Evolutionary conservation across 2,797 vertebrate species (phyloP).

Genomic region (Chiloscyllium punctatum): DNA sequence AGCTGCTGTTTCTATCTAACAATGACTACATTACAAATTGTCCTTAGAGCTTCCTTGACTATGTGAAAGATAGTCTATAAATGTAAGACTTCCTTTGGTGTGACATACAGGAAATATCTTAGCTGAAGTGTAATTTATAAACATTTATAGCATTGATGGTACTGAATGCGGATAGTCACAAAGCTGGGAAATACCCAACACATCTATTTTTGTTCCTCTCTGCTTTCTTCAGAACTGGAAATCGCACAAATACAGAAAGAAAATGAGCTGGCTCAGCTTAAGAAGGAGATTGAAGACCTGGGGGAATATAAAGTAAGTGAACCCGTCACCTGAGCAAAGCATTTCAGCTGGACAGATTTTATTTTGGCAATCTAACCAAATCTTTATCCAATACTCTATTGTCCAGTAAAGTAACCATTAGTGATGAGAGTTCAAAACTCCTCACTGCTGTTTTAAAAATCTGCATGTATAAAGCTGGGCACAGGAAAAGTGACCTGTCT

Average conservation of each 20-base stretch:
- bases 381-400: neutral
- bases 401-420: neutral
- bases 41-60: neutral
- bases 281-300: slow-evolving; percentile 16
- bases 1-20: neutral
- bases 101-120: neutral
- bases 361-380: neutral
- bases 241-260: neutral
- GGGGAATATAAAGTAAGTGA: slow-evolving; percentile 22
- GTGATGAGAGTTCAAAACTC: neutral
- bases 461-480: neutral
- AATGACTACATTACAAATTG: neutral
- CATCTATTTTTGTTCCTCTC: neutral
- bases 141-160: neutral
- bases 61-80: neutral
- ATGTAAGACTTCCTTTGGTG: neutral
- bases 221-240: neutral
- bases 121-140: neutral
- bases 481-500: no score
- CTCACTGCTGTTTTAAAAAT: neutral
- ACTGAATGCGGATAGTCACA: neutral
- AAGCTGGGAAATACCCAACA: neutral
- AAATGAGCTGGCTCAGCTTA: slow-evolving; percentile 1
- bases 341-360: neutral
- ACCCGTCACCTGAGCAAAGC: neutral